A percentile compares a stretch with the other conserved stretches of the same genome.
Evolutionary conservation across 2,113 vertebrate species (phyloP).

Genomic region (Illadopsis cleaveri): DNA sequence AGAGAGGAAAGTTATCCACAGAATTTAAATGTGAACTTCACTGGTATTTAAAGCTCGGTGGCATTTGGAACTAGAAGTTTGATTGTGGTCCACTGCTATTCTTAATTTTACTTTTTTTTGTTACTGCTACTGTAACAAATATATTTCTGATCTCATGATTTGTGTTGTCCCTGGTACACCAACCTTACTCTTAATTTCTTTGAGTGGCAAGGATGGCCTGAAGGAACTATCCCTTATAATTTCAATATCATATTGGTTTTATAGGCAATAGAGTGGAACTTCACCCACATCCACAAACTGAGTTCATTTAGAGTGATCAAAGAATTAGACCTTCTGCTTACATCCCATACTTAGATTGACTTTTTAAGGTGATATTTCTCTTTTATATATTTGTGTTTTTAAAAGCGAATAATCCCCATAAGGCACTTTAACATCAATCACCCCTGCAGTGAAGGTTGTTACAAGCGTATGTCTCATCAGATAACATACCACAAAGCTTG

Average conservation of each 20-base stretch:
- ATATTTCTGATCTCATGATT: background rate
- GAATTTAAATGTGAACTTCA: background rate
- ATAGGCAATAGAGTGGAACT: background rate
- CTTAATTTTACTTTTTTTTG: slow-evolving; percentile 13
- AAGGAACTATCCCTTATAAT: background rate
- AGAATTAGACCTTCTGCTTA: background rate
- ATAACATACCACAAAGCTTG: background rate
- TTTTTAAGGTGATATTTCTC: background rate
- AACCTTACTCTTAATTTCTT: background rate
- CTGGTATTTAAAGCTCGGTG: background rate
- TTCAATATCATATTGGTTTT: background rate
- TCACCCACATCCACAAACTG: background rate
- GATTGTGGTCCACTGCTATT: background rate
- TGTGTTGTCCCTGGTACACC: background rate
- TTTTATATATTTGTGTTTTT: background rate
- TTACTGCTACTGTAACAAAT: background rate
- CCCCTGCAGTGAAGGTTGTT: background rate
- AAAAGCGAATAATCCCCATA: background rate
- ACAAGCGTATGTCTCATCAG: background rate
- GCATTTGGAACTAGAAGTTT: background rate
- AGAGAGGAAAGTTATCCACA: background rate
- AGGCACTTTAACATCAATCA: background rate
- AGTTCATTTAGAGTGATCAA: background rate
- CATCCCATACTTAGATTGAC: background rate
- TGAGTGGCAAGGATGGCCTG: background rate